These are phyloP conservation scores for Lutraria rhynchaena DNA, from an alignment of 1,140 invertebrate species.

Conservation along the genomic window DNA sequence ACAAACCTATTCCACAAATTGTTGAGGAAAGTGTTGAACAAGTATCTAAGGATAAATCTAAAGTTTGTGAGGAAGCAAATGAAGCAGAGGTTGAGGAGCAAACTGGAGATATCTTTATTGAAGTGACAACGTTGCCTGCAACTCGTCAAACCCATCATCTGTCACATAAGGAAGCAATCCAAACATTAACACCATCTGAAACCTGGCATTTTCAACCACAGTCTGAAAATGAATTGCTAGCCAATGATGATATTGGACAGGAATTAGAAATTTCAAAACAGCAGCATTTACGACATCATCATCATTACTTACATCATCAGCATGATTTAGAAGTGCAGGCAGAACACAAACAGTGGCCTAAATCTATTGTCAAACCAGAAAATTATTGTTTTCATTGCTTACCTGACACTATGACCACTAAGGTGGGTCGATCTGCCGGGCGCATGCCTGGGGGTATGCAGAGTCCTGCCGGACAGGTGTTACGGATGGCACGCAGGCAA, in stretches of 20 bases:
- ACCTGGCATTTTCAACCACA: conserved; percentile 63
- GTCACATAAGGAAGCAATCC: conserved; percentile 26
- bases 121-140: conserved; percentile 64
- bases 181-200: conserved; percentile 62
- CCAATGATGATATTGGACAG: too few species aligned
- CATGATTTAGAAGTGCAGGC: conserved; percentile 14
- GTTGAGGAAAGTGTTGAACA: too few species aligned
- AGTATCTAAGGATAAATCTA: too few species aligned
- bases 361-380: conserved; percentile 65
- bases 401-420: conserved; percentile 67
- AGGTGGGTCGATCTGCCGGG: conserved; percentile 74
- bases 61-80: too few species aligned
- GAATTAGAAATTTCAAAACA: too few species aligned
- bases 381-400: conserved; percentile 68
- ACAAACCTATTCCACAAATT: too few species aligned
- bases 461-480: conserved; percentile 67
- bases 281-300: neutral
- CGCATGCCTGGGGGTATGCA: conserved; percentile 70
- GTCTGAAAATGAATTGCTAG: neutral
- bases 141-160: conserved; percentile 45
- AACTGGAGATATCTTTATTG: conserved; percentile 65
- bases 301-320: neutral
- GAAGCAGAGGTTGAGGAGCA: conserved; percentile 44
- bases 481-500: conserved; percentile 66
- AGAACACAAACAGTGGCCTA: conserved; percentile 43